Percentiles rank a stretch among this genome's conserved stretches.
Conservation (phyloP, 2,113 vertebrate genomes). For the Noturus placidus region DNA sequence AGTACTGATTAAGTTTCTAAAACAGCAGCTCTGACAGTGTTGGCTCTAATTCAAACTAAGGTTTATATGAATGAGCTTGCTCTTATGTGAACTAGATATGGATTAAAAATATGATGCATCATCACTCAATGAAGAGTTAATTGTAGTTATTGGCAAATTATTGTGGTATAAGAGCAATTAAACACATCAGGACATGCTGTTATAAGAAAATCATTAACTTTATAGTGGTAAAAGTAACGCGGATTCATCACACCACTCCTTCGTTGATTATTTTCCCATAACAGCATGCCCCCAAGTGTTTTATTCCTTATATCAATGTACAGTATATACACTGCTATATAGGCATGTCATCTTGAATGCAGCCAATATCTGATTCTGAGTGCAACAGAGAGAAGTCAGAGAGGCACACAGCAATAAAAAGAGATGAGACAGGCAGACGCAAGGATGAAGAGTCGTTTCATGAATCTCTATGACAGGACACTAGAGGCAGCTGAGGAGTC, state of each 20-base stretch:
- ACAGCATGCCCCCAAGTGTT: not conserved
- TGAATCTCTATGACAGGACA: constrained; percentile 36
- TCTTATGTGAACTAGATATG: not conserved
- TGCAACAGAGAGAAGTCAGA: not conserved
- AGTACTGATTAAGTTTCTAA: not conserved
- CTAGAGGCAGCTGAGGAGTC: constrained; percentile 41
- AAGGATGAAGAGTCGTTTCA: constrained; percentile 25
- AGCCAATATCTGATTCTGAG: not conserved
- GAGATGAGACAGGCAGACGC: constrained; percentile 7
- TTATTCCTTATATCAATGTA: not conserved
- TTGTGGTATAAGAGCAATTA: not conserved
- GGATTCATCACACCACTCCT: too few species aligned
- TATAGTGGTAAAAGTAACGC: not conserved
- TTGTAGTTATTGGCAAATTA: not conserved
- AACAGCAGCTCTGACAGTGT: too few species aligned
- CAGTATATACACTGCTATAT: not conserved
- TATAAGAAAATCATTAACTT: not conserved
- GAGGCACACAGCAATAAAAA: not conserved
- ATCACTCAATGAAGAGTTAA: not conserved
- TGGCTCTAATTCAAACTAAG: not conserved
- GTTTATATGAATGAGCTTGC: not conserved
- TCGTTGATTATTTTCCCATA: not conserved
- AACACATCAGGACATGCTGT: not conserved
- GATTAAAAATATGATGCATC: not conserved
- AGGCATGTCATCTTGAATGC: not conserved